Evolutionary conservation across 1,140 invertebrate species (phyloP).

Genomic region (Drosophila persimilis): DNA sequence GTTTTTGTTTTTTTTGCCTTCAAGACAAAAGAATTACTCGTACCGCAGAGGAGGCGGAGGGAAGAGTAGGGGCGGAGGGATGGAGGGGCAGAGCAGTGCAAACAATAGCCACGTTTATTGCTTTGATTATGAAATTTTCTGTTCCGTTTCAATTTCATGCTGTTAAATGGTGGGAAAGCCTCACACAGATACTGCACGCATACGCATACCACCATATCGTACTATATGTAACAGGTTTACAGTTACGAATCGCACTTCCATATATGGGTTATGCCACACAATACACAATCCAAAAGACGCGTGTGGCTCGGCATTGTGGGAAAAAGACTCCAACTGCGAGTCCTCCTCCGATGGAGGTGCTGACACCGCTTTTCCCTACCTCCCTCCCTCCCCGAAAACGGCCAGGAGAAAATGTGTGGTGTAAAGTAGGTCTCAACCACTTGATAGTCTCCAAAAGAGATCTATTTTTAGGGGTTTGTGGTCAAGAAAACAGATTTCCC

Average conservation of each 20-base stretch:
- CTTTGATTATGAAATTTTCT: conserved; percentile 74
- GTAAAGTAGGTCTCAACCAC: conserved; percentile 24
- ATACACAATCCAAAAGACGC: conserved; percentile 3
- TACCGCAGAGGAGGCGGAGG: too few species aligned
- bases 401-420: background rate
- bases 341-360: too few species aligned
- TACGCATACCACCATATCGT: conserved; percentile 13
- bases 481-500: conserved; percentile 28
- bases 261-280: conserved; percentile 10
- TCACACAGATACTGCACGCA: conserved; percentile 4
- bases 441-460: conserved; percentile 14
- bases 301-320: conserved; percentile 32
- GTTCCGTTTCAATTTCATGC: conserved; percentile 61
- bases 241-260: conserved; percentile 55
- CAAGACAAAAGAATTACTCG: conserved; percentile 30
- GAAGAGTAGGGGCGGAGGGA: background rate
- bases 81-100: conserved; percentile 17
- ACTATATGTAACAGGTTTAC: conserved; percentile 54
- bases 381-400: background rate
- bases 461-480: background rate
- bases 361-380: conserved; percentile 26
- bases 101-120: conserved; percentile 66
- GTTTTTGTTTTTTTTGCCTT: conserved; percentile 23
- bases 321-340: conserved; percentile 16
- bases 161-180: conserved; percentile 65